Base-by-base conservation (phyloP, 2,888 invertebrate species). In the Eucriotettix oculatus region DNA sequence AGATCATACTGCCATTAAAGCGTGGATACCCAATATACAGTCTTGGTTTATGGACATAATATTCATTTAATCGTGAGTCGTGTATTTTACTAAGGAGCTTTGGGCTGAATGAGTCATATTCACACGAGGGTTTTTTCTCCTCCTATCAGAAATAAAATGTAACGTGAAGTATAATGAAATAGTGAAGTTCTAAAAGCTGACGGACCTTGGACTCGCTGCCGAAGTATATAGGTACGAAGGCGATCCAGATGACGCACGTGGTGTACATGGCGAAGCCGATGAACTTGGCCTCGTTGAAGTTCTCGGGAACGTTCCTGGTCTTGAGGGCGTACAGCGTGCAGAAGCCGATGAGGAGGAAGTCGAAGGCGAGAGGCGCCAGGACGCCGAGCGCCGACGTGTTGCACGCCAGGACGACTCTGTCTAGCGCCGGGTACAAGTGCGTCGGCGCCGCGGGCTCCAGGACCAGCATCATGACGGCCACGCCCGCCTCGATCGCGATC, bases 231-330 rank as follows among this genome's bases (percentile, higher is more conserved):
- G 87, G 85, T 48, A 86, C 78, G 72, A 88, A 88, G 14, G 88
- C 88, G 48, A 85, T 75, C 88, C 88, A 88, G 62, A 86, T 84
- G 54, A 86, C 83, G 71, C 85, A 83, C 1, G 86, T 87, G 0
- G 86, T 85, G 74, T 86, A 89, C 83, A 88, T 87, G 40, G 87
- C 85, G 69, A 89, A 89, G 1, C 88, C 86, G 64, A 87, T 86
- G 69, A 81, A 82, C 68, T 81, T 80, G 1, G 82, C 81, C 70
- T 87, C 89, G 75, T 89, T 90, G 72, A 88, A 88, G 72, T 89
- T 89, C 71, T 87, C 88, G 0, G 89, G 89, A 17, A 90, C 79
- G 68, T 87, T 87, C 52, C 90, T 75, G 0, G 86, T 86, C 70
- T 85, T 85, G 56, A 86, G 75, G n/a, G 89, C 89, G 70, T 88